A percentile compares a stretch with the other conserved stretches of the same genome.
Evolutionary conservation across 2,888 invertebrate genomes (phyloP).

Genomic region (Galeopsomyia nigrocyanea): DNA sequence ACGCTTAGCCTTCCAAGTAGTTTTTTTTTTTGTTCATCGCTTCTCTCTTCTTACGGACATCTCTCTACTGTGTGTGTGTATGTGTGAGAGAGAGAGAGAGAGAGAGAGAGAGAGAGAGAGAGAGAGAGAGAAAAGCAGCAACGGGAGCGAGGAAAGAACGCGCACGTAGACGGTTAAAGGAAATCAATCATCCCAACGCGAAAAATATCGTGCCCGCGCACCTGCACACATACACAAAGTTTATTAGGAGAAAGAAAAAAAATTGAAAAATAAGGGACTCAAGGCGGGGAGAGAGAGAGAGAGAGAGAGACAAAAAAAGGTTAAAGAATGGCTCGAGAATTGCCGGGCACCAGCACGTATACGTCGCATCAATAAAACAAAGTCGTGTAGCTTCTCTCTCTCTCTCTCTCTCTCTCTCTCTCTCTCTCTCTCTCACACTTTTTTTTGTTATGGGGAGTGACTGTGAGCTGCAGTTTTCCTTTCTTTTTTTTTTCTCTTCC

Average conservation of each 20-base stretch:
- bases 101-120: no score
- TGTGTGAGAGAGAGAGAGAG: background rate
- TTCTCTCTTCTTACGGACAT: background rate
- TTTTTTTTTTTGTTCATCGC: background rate
- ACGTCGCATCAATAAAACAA: constrained; percentile 33
- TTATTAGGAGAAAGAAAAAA: background rate
- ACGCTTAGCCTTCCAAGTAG: constrained; percentile 18
- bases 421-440: background rate
- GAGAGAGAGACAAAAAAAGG: background rate
- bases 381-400: background rate
- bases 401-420: no score
- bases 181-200: constrained; percentile 17
- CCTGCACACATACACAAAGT: no score
- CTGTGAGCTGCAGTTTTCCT: constrained; percentile 25
- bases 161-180: no score
- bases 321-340: background rate
- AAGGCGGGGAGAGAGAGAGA: background rate
- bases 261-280: constrained; percentile 27
- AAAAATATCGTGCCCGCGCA: background rate
- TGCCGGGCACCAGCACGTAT: background rate
- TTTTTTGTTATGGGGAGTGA: constrained; percentile 10
- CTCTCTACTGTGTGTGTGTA: background rate
- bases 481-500: background rate
- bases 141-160: background rate
- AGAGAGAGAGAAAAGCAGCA: background rate